Evolutionary conservation across 2,888 invertebrate species (phyloP), one percentile per base, ranked within the genome.

Genomic region (Cheilosia pagana): DNA sequence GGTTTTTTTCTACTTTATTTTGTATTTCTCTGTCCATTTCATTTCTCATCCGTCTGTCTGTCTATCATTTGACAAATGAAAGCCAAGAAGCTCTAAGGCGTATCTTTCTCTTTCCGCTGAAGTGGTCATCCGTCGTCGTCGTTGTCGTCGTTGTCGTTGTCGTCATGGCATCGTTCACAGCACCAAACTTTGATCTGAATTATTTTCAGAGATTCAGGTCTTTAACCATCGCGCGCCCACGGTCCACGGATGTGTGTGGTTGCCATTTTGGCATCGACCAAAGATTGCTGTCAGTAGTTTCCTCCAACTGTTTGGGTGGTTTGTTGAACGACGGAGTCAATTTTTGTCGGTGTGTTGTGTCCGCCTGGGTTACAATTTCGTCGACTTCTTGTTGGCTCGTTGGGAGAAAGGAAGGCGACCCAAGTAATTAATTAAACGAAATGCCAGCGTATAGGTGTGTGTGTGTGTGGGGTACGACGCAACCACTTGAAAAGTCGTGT

Each of bases 11-110:
- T n/a, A n/a, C n/a, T n/a, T n/a, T n/a, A n/a, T n/a, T 52, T 43
- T 14, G 48, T 60, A 41, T 82, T 48, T 43, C 60, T 39, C 52
- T 65, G 31, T 41, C 55, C 35, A 53, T 68, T 50, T 53, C 25
- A 65, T 25, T 79, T 53, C 48, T 62, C 45, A 50, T 31, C 53
- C 70, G 65, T 65, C 60, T 60, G 81, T 41, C 76, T 81, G 83
- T 85, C 79, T 85, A 85, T 79, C 79, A 75, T 79, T 85, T 75
- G 79, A 75, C 79, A 79, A 70, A 79, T 85, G 81, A 79, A 85
- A 85, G 70, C 59, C 71, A 79, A 83, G 83, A 83, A 74, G 74
- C 68, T 65, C 48, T 53, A 59, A 62, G 39, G 48, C 55, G 45
- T 14, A 39, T 76, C 67, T 72, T 68, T 78, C 71, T 41, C 65